A percentile compares a stretch with the other conserved stretches of the same genome.
Conservation (phyloP, 53 echinoderm and acorn worm species). For the Luidia sarsii region DNA sequence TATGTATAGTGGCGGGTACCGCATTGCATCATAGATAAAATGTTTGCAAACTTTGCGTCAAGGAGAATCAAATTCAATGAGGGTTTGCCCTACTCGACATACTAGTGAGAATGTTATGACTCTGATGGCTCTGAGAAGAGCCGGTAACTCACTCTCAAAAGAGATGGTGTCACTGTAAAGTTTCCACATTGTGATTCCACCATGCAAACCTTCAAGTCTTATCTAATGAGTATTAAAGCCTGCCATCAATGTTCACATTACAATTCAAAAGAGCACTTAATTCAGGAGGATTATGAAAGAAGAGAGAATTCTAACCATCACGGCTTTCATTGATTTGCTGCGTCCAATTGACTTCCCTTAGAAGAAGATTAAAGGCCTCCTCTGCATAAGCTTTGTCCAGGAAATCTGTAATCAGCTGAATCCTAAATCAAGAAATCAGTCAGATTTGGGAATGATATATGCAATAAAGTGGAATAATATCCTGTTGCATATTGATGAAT, state of each 20-base stretch:
- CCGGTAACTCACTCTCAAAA: too few species aligned
- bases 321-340: constrained; percentile 36
- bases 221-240: neutral
- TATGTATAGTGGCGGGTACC: too few species aligned
- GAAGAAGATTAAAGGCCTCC: neutral
- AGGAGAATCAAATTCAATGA: too few species aligned
- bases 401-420: constrained; percentile 49
- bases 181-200: too few species aligned
- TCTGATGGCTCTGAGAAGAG: too few species aligned
- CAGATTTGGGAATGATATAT: neutral
- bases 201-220: neutral
- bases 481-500: too few species aligned
- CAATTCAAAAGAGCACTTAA: too few species aligned
- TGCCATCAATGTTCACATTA: neutral
- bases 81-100: too few species aligned
- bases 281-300: neutral
- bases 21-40: too few species aligned
- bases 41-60: too few species aligned
- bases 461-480: neutral
- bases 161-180: too few species aligned
- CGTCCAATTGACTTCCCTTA: constrained; percentile 22
- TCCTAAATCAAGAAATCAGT: constrained; percentile 19
- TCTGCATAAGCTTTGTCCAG: constrained; percentile 36
- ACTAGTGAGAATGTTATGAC: too few species aligned
- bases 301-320: constrained; percentile 16